These are phyloP conservation scores for Tubulanus polymorphus DNA, from an alignment of 2,888 invertebrate genomes.

Conservation along the genomic window DNA sequence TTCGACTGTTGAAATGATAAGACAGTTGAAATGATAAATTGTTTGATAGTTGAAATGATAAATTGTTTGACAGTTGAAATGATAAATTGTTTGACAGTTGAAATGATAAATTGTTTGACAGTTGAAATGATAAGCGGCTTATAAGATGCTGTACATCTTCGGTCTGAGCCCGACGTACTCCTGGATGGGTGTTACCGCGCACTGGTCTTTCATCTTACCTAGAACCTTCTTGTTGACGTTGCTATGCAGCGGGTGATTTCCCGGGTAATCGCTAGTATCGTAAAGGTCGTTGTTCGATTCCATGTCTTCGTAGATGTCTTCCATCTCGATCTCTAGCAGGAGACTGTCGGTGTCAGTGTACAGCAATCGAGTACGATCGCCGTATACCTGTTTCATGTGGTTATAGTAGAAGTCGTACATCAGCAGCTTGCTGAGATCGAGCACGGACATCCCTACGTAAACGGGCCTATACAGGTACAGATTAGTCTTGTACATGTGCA, in stretches of 20 bases:
- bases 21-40: no score
- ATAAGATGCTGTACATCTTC: slow-evolving; percentile 9
- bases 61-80: no score
- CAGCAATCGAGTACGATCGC: slow-evolving; percentile 21
- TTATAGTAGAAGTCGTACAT: slow-evolving; percentile 51
- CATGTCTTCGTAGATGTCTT: slow-evolving; percentile 45
- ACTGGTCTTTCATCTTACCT: slow-evolving; percentile 42
- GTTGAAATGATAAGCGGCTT: no score
- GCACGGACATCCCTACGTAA: slow-evolving; percentile 46
- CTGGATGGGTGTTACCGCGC: slow-evolving; percentile 25
- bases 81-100: no score
- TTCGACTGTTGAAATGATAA: no score
- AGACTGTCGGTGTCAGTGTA: slow-evolving; percentile 41
- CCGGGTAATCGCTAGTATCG: slow-evolving; percentile 32
- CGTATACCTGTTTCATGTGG: slow-evolving; percentile 34
- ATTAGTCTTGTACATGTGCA: slow-evolving; percentile 33
- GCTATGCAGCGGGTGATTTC: slow-evolving; percentile 23
- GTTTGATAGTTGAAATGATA: no score
- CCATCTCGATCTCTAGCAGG: slow-evolving; percentile 31
- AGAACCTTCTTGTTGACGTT: slow-evolving; percentile 32
- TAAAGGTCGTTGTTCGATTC: slow-evolving; percentile 17
- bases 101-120: no score
- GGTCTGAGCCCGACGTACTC: slow-evolving; percentile 31
- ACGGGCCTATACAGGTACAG: slow-evolving; percentile 48
- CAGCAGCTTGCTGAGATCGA: slow-evolving; percentile 50